Evolutionary conservation across 2,797 vertebrate genomes (phyloP).

Genomic region (Pampus argenteus): DNA sequence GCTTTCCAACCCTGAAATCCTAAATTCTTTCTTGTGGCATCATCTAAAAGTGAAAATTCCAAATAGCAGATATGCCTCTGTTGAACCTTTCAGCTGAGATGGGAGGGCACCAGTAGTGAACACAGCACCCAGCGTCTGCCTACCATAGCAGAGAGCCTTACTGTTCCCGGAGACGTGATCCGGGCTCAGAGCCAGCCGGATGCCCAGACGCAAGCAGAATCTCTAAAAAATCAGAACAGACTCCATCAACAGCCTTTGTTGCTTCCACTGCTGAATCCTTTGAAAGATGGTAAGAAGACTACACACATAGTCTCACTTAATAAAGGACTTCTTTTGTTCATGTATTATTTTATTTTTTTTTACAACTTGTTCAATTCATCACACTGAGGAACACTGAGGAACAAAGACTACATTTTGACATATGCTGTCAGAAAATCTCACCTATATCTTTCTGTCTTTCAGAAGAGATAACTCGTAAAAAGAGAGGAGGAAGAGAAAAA

Average conservation of each 20-base stretch:
- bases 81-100: constrained; percentile 38
- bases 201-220: not conserved
- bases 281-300: constrained; percentile 31
- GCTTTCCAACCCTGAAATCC: no score
- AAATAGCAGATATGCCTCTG: not conserved
- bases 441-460: not conserved
- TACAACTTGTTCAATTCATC: no score
- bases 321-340: no score
- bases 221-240: constrained; percentile 7
- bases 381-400: no score
- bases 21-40: not conserved
- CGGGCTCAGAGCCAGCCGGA: not conserved
- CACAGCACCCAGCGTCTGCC: constrained; percentile 10
- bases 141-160: constrained; percentile 15
- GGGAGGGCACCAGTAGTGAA: not conserved
- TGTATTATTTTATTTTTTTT: no score
- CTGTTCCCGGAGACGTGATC: accelerated
- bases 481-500: constrained; percentile 14
- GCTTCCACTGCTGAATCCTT: constrained; percentile 49
- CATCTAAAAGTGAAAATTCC: not conserved
- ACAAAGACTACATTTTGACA: no score
- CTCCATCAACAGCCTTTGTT: constrained; percentile 17
- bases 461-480: constrained; percentile 18
- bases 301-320: not conserved
- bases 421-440: not conserved